Evolutionary conservation across 2,797 vertebrate genomes (phyloP).

Genomic region (Epinephelus malabaricus): DNA sequence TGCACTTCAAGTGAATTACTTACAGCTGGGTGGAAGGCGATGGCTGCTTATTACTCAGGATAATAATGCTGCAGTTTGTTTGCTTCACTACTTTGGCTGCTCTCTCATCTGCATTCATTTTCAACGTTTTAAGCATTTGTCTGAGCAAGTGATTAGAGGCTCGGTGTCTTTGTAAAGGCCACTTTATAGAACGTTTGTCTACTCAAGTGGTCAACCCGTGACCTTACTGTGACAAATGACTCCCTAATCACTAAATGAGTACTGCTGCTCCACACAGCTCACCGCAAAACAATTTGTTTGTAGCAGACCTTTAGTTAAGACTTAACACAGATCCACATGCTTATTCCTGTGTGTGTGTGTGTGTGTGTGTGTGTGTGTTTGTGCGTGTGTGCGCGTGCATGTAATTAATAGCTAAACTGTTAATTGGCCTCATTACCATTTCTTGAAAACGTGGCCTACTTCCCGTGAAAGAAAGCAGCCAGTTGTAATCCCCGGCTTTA

Average conservation of each 20-base stretch:
- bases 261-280: constrained; percentile 9
- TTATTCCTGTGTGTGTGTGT: neutral
- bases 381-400: neutral
- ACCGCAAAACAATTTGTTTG: constrained; percentile 31
- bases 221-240: constrained; percentile 58
- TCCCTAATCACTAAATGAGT: constrained; percentile 33
- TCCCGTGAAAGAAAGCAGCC: constrained; percentile 20
- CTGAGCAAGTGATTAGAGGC: constrained; percentile 45
- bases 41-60: constrained; percentile 59
- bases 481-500: constrained; percentile 35
- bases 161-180: constrained; percentile 15
- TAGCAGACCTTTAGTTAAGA: constrained; percentile 14
- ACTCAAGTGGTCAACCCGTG: constrained; percentile 43
- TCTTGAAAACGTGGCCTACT: constrained; percentile 38
- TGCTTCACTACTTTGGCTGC: constrained; percentile 21
- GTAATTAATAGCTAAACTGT: constrained; percentile 52
- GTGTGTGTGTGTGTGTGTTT: neutral
- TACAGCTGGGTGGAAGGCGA: constrained; percentile 55
- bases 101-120: constrained; percentile 50
- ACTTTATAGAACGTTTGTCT: constrained; percentile 47
- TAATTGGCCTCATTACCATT: constrained; percentile 57
- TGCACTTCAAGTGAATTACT: constrained; percentile 66
- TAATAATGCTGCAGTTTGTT: constrained; percentile 59
- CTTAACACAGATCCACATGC: constrained; percentile 1
- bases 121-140: constrained; percentile 48